Percentiles rank a stretch among this genome's conserved stretches.
phyloP scores from a whole-genome alignment of 2,888 invertebrate species.

The Silvanus unidentatus region DNA sequence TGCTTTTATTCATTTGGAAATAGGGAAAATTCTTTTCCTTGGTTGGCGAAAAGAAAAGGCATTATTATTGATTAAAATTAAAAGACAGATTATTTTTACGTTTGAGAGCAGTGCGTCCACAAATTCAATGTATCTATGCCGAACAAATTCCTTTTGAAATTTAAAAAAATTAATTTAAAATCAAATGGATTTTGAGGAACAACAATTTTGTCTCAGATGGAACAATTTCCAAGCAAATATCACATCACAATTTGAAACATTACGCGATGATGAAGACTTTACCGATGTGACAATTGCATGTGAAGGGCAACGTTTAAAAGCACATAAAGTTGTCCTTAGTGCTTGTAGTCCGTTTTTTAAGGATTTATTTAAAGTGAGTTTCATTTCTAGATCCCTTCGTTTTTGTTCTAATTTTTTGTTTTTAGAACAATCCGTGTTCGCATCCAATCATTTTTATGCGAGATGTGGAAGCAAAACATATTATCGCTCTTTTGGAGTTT shows the following conservation, averaged over 20 bases:
- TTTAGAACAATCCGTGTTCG: constrained; percentile 76
- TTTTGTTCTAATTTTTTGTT: constrained; percentile 29
- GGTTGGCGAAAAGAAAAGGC: constrained; percentile 43
- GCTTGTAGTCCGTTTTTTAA: constrained; percentile 86
- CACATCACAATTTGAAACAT: constrained; percentile 77
- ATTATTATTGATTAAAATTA: constrained; percentile 44
- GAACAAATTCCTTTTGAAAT: neutral
- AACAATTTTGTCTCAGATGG: constrained; percentile 86
- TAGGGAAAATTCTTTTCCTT: constrained; percentile 44
- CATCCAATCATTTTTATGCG: constrained; percentile 82
- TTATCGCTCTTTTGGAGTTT: constrained; percentile 72
- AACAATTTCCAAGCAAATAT: constrained; percentile 86
- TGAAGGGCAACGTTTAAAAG: constrained; percentile 76
- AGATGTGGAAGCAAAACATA: constrained; percentile 73
- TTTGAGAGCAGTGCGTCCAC: constrained; percentile 25
- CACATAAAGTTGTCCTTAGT: constrained; percentile 79
- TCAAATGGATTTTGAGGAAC: constrained; percentile 52
- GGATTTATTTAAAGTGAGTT: constrained; percentile 74
- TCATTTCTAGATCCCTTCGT: neutral
- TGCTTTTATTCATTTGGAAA: neutral
- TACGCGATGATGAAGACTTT: constrained; percentile 80
- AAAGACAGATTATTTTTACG: constrained; percentile 43
- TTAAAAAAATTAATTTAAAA: neutral
- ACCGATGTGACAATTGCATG: constrained; percentile 84
- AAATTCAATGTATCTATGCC: constrained; percentile 6